A percentile compares a stretch with the other conserved stretches of the same genome.
These are phyloP conservation scores for Mythimna lalbum DNA, from an alignment of 2,888 invertebrate species.

Conservation along the genomic window DNA sequence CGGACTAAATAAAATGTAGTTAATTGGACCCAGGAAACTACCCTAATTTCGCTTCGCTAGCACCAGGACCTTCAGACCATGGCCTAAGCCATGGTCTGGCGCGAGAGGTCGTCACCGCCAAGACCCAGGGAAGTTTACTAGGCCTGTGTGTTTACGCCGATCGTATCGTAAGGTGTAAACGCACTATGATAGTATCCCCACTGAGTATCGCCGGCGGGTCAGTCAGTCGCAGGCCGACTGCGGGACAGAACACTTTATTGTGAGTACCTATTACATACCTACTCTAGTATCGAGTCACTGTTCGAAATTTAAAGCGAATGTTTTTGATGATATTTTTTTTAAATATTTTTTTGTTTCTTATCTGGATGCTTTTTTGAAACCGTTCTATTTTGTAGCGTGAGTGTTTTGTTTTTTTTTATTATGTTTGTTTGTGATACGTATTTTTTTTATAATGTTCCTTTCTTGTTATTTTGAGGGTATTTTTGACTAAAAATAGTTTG, in stretches of 20 bases:
- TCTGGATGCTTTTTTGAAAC: background rate
- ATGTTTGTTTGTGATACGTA: background rate
- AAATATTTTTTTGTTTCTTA: background rate
- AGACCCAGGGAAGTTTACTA: too few relatives aligned
- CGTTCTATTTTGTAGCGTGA: background rate
- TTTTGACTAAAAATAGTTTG: constrained; percentile 4
- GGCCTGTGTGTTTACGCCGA: background rate
- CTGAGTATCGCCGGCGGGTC: constrained; percentile 35
- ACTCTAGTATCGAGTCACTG: constrained; percentile 1
- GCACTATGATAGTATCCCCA: constrained; percentile 41
- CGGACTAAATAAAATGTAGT: too few relatives aligned
- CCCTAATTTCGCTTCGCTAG: too few relatives aligned
- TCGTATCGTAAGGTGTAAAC: constrained; percentile 56
- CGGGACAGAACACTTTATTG: constrained; percentile 47
- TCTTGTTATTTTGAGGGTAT: background rate
- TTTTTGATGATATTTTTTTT: background rate
- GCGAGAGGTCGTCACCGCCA: too few relatives aligned
- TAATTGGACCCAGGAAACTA: too few relatives aligned
- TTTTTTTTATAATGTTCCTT: background rate
- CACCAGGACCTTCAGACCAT: too few relatives aligned
- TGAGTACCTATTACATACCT: constrained; percentile 36
- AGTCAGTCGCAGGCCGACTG: constrained; percentile 57
- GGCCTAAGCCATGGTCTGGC: too few relatives aligned
- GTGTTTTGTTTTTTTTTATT: constrained; percentile 1
- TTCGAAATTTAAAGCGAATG: constrained; percentile 27